Evolutionary conservation across 1,140 invertebrate species (phyloP).

Genomic region (Euura lappo): DNA sequence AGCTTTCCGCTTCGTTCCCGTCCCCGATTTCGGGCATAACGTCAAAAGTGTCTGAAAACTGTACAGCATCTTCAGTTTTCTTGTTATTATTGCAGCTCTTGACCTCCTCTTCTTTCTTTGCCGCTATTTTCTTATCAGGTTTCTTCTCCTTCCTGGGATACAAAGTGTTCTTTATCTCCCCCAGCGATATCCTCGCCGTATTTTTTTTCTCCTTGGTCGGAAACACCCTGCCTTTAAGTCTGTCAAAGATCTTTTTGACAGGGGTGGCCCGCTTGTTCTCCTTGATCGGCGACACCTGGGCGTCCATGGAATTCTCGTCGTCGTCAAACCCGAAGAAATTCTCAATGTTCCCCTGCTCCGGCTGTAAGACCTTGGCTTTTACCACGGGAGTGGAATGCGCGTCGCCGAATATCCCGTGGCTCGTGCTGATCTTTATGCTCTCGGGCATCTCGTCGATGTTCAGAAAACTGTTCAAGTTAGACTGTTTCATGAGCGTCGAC

Average conservation of each 20-base stretch:
- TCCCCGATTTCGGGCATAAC: constrained; percentile 28
- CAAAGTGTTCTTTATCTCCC: constrained; percentile 32
- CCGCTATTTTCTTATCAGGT: constrained; percentile 16
- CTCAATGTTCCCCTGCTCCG: constrained; percentile 22
- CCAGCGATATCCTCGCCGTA: constrained; percentile 28
- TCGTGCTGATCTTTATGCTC: constrained; percentile 33
- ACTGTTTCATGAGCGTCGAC: constrained; percentile 32
- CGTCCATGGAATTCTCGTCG: background rate
- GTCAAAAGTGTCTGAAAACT: constrained; percentile 49
- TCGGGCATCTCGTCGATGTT: constrained; percentile 41
- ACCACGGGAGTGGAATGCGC: constrained; percentile 32
- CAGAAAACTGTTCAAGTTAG: constrained; percentile 44
- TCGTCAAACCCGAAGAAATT: constrained; percentile 46
- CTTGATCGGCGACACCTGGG: constrained; percentile 12
- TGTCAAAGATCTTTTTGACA: constrained; percentile 10
- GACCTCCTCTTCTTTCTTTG: constrained; percentile 16
- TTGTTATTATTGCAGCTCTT: constrained; percentile 3
- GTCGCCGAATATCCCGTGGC: constrained; percentile 46
- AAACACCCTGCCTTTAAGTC: constrained; percentile 17
- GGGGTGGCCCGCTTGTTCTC: constrained; percentile 11
- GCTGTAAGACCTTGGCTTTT: constrained; percentile 23
- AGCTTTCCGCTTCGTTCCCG: constrained; percentile 3
- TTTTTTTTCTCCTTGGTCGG: background rate
- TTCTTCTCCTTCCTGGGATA: constrained; percentile 14
- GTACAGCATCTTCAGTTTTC: constrained; percentile 12